Percentiles rank a stretch among this genome's conserved stretches.
Evolutionary conservation across 1,140 invertebrate genomes (phyloP).

Genomic region (Ptiloglossa arizonensis): DNA sequence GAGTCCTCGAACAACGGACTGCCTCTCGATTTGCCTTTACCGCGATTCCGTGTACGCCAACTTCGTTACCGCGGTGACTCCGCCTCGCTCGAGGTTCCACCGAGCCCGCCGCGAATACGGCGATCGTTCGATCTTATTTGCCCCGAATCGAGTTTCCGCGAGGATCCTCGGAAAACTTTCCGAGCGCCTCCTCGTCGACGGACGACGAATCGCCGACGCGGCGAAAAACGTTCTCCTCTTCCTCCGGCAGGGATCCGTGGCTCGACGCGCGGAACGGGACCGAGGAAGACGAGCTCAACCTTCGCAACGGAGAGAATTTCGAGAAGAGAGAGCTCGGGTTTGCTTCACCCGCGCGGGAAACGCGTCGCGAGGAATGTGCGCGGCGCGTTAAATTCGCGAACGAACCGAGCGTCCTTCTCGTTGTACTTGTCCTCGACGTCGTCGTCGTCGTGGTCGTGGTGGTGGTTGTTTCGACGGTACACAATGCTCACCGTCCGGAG

Average conservation of each 20-base stretch:
- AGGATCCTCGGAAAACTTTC: neutral
- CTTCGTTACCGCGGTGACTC: conserved; percentile 48
- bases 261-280: conserved; percentile 59
- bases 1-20: conserved; percentile 13
- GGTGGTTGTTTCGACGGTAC: too few species aligned
- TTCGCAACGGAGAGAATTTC: conserved; percentile 44
- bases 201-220: too few species aligned
- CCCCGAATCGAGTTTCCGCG: neutral
- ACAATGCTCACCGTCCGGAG: too few species aligned
- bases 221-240: too few species aligned
- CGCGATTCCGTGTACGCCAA: conserved; percentile 46
- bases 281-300: conserved; percentile 8
- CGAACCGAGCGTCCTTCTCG: too few species aligned
- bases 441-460: conserved; percentile 6
- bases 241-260: conserved; percentile 61
- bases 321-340: conserved; percentile 33
- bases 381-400: conserved; percentile 65
- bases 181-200: too few species aligned
- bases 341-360: too few species aligned
- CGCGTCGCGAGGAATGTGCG: neutral
- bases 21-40: conserved; percentile 40
- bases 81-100: conserved; percentile 17
- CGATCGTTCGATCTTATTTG: conserved; percentile 23
- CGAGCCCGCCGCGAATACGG: conserved; percentile 11
- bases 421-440: too few species aligned